These are phyloP conservation scores for Ectropis crepuscularia DNA, from an alignment of 2,888 invertebrate genomes.

Conservation along the genomic window DNA sequence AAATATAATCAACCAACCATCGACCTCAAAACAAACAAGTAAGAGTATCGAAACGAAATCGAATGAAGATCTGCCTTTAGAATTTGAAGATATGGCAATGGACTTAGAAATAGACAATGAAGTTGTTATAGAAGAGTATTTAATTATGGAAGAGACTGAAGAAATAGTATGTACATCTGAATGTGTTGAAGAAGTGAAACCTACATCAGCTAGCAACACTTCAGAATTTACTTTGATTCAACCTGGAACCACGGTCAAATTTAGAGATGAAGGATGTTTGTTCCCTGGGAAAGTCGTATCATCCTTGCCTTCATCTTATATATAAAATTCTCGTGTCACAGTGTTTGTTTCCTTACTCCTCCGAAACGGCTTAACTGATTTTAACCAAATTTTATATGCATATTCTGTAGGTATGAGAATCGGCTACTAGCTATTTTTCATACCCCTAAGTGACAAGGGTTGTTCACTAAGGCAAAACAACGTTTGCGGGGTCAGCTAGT, in stretches of 20 bases:
- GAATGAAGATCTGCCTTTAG: constrained; percentile 1
- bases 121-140: constrained; percentile 10
- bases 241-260: constrained; percentile 25
- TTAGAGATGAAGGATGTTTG: constrained; percentile 27
- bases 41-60: constrained; percentile 1
- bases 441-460: no score
- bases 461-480: no score
- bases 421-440: no score
- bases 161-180: not conserved
- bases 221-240: constrained; percentile 6
- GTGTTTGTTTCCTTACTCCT: no score
- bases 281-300: constrained; percentile 24
- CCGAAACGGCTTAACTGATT: no score
- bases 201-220: constrained; percentile 1
- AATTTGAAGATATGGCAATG: constrained; percentile 7
- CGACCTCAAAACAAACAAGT: constrained; percentile 10
- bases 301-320: constrained; percentile 12
- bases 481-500: no score
- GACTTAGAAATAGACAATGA: not conserved
- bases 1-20: constrained; percentile 10
- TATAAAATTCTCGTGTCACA: no score
- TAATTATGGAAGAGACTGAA: not conserved
- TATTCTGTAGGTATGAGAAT: no score
- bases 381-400: no score
- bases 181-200: not conserved